Evolutionary conservation across 2,797 vertebrate species (phyloP), one percentile per base, ranked within the genome.

Genomic region (Amazona ochrocephala): DNA sequence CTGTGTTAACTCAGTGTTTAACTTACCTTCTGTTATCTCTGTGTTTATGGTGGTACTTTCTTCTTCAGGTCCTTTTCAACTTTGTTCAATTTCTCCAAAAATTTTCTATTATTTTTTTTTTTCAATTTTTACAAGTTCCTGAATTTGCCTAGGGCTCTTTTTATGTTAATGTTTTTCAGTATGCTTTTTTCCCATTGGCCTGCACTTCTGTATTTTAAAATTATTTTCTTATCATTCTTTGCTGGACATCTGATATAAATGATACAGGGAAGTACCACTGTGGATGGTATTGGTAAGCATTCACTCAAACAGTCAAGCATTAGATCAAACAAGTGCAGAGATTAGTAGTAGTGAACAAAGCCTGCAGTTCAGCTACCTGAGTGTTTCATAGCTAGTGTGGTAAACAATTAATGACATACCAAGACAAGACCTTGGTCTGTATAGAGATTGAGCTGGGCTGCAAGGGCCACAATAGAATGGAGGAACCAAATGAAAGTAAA

Each of bases 151-250:
- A 13, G 19, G 16, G 20, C 3, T 45, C 30, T 47, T 83, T 80
- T 56, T n/a, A 10, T 14, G 0, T 50, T 66, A 29, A 5, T 1
- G 0, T 45, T 90, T 73, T 4, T 58, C 26, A 45, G 3, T 44
- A 48, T n/a, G 4, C 1, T 12, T 32, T 9, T 82, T 68, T 94
- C 78, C 20, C 14, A 41, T 54, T 41, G 0, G 2, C 45, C 42
- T 85, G 16, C 17, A 64, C 14, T 42, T 83, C 39, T 68, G 6
- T 37, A 54, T 7, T 47, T 26, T 15, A 47, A 48, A 80, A 53
- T 8, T 0, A 1, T 62, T 79, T 85, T 30, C 24, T 73, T 86
- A n/a, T 29, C 11, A 29, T 32, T n/a, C 2, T 19, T 85, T 87
- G 13, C 8, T 82, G 26, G 51, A 61, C 7, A 7, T 56, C 61